Evolutionary conservation across 1,140 invertebrate genomes (phyloP).

Genomic region (Dolichoris vasculosae): DNA sequence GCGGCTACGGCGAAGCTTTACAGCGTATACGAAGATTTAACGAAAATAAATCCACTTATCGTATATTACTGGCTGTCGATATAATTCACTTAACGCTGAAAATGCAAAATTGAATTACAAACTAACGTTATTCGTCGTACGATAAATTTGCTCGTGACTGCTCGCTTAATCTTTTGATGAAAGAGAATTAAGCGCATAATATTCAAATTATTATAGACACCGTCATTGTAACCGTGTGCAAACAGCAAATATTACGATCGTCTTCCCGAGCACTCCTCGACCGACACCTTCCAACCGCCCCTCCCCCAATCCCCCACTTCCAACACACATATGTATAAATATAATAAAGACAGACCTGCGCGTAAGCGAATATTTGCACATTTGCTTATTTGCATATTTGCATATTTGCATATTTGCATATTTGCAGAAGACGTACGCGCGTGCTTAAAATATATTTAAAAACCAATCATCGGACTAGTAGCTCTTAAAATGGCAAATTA

Average conservation of each 20-base stretch:
- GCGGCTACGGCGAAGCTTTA: too few relatives aligned
- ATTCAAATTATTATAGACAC: conserved; percentile 24
- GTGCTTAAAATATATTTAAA: too few relatives aligned
- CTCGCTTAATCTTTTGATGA: not conserved
- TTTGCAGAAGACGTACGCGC: too few relatives aligned
- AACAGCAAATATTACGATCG: conserved; percentile 66
- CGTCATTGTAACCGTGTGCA: conserved; percentile 4
- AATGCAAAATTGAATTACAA: not conserved
- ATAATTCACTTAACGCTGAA: not conserved
- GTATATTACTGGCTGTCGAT: not conserved
- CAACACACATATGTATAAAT: too few relatives aligned
- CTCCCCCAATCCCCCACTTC: too few relatives aligned
- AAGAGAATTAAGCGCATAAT: conserved; percentile 41
- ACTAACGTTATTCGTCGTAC: not conserved
- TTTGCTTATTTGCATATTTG: too few relatives aligned
- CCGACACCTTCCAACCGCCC: conserved; percentile 28
- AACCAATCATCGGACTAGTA: not conserved
- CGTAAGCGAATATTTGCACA: not conserved
- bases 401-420: too few relatives aligned
- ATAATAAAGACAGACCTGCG: not conserved
- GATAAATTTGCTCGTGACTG: conserved; percentile 18
- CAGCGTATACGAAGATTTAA: not conserved
- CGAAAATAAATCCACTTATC: not conserved
- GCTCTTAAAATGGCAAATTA: conserved; percentile 9
- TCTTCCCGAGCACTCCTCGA: conserved; percentile 59